Conservation (phyloP, 2,113 vertebrate genomes). For the Callionymus lyra region DNA sequence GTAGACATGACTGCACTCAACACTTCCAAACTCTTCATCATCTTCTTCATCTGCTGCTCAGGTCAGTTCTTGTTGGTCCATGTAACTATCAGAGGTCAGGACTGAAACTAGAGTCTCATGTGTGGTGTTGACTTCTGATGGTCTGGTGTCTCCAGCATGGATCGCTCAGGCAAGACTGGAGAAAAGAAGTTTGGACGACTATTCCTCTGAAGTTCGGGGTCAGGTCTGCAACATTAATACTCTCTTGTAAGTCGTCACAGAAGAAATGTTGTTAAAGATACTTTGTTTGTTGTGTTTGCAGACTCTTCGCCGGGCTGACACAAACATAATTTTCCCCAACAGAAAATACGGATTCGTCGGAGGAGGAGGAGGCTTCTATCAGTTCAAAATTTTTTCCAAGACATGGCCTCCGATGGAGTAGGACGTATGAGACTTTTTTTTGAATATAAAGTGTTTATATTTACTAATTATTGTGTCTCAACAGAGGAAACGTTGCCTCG, state of each 20-base stretch:
- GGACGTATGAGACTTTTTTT: not conserved
- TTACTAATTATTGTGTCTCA: conserved; percentile 10
- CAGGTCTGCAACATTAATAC: conserved; percentile 25
- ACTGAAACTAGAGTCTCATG: not conserved
- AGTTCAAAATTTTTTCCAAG: not conserved
- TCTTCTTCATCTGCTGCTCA: conserved; percentile 27
- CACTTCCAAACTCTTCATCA: conserved; percentile 21
- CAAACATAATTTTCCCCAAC: too few species aligned
- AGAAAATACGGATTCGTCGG: fast-evolving
- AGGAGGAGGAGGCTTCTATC: not conserved
- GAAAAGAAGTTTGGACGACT: fast-evolving
- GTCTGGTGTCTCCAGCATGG: not conserved
- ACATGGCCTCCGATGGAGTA: fast-evolving
- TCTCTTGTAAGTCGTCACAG: conserved; percentile 26
- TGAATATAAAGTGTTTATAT: not conserved
- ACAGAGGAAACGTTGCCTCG: not conserved
- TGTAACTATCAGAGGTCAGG: too few species aligned
- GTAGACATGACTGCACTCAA: conserved; percentile 22
- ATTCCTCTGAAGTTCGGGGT: not conserved
- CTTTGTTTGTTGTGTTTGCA: conserved; percentile 4
- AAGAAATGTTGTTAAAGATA: not conserved
- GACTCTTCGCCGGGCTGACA: conserved; percentile 32
- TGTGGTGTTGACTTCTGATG: too few species aligned
- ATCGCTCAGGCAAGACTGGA: fast-evolving
- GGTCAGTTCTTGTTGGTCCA: conserved; percentile 26